phyloP scores from a whole-genome alignment of 2,113 vertebrate genomes.

The Platysteira castanea region DNA sequence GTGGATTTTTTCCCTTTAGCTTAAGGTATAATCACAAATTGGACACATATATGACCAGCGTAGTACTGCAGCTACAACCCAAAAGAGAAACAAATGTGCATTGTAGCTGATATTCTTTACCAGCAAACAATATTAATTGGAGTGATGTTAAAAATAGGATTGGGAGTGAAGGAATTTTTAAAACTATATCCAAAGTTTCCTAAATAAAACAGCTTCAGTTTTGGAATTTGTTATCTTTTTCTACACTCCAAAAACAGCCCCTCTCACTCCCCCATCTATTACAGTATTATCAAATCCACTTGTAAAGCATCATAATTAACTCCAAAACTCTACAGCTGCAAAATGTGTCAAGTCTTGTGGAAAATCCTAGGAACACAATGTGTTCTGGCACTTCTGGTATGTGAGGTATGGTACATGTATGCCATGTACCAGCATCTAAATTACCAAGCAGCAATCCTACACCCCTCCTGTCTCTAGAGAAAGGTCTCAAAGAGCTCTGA shows the following conservation, averaged over 20 bases:
- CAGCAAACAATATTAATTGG: not conserved
- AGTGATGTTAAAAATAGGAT: not conserved
- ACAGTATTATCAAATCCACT: not conserved
- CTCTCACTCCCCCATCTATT: not conserved
- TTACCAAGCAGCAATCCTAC: not conserved
- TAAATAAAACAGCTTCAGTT: not conserved
- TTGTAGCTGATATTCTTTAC: not conserved
- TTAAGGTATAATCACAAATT: not conserved
- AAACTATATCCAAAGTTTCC: not conserved
- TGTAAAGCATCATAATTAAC: not conserved
- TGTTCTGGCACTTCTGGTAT: not conserved
- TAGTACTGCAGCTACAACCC: not conserved
- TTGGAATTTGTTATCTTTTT: not conserved
- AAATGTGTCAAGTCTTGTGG: not conserved
- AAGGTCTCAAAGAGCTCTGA: not conserved
- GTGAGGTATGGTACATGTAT: not conserved
- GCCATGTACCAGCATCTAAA: not conserved
- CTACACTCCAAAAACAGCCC: not conserved
- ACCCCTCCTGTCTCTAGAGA: not conserved
- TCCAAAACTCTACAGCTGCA: not conserved
- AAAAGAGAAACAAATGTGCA: not conserved
- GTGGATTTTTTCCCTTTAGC: not conserved
- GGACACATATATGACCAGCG: not conserved
- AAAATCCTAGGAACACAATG: not conserved
- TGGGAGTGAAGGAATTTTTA: not conserved